Base-by-base conservation (phyloP, 2,797 vertebrate species). In the Takifugu ocellatus region DNA sequence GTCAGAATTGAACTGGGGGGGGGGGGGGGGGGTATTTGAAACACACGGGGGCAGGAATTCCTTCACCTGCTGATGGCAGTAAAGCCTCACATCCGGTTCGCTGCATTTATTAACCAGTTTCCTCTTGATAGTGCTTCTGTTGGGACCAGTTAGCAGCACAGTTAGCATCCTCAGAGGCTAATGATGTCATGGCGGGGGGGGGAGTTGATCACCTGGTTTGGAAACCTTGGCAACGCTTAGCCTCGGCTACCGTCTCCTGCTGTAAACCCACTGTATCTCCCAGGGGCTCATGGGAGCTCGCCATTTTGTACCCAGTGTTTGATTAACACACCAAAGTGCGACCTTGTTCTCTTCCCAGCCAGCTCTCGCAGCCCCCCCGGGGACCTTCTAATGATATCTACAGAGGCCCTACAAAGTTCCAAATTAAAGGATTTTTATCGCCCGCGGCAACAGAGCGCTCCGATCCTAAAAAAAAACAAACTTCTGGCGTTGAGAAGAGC, bases 301-400 rank as follows among this genome's bases (percentile, higher is more conserved):
- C 25, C 59, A 3, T 62, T 27, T 48, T 5, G 25, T 55, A 8
- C 49, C 44, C 61, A 12, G 44, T 9, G 49, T 33, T 56, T 59
- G 59, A 72, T 74, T 63, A 74, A 56, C 63, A 61, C 62, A 25
- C 43, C 66, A 72, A 72, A 53, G 67, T 49, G 45, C 53, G 53
- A 63, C 27, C 61, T 51, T 45, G 10, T 25, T 70, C 49, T 39
- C 64, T 29, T 48, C 53, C 4, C 47, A 53, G 51, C 50, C 49
- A n/a, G 54, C 25, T 46, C 31, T 49, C 25, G 16, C 10, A 5
- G 12, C 50, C 2, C 21, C 51, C 25, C 1, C 2, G 55, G 45
- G 49, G 48, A 29, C 49, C 15, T 43, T 25, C 51, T 75, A 39
- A 63, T 48, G 15, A 43, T 17, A 39, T 62, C 56, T 45, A 26